Evolutionary conservation across 2,113 vertebrate genomes (phyloP).

Genomic region (Chamaetylas fuelleborni): DNA sequence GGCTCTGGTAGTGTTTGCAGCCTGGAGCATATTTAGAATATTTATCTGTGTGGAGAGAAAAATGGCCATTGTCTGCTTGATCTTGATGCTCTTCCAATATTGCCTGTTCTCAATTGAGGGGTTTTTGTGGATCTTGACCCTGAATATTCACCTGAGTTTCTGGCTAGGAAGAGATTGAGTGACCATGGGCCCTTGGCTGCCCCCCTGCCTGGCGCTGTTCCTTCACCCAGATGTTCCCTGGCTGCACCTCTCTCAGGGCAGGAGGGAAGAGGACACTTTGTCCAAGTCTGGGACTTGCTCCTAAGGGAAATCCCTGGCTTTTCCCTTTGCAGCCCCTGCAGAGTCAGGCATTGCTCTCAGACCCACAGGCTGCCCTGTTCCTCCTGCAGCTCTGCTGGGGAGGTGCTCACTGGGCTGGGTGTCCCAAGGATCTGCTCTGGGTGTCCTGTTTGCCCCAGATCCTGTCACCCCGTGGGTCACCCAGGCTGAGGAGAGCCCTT

Average conservation of each 20-base stretch:
- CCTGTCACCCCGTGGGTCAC: background rate
- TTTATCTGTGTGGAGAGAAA: background rate
- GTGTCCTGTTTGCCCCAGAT: background rate
- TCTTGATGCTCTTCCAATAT: background rate
- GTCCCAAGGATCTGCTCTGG: background rate
- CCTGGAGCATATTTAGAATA: background rate
- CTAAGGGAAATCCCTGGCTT: background rate
- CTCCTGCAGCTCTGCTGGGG: background rate
- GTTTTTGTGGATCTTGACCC: background rate
- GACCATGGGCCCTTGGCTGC: background rate
- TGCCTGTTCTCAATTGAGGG: fast-evolving
- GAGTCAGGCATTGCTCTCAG: background rate
- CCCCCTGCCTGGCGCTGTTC: background rate
- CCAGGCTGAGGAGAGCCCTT: background rate
- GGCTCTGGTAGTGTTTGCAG: background rate
- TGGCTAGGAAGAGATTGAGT: background rate
- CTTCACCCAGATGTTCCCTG: fast-evolving
- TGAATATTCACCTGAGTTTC: background rate
- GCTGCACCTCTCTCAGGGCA: fast-evolving
- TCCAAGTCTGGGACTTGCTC: background rate
- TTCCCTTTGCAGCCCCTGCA: background rate
- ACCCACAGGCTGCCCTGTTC: background rate
- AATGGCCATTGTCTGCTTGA: background rate
- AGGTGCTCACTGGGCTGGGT: background rate
- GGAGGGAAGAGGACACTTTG: background rate